Percentiles rank a stretch among this genome's conserved stretches.
Evolutionary conservation across 2,113 vertebrate genomes (phyloP).

Genomic region (Polyodon spathula): DNA sequence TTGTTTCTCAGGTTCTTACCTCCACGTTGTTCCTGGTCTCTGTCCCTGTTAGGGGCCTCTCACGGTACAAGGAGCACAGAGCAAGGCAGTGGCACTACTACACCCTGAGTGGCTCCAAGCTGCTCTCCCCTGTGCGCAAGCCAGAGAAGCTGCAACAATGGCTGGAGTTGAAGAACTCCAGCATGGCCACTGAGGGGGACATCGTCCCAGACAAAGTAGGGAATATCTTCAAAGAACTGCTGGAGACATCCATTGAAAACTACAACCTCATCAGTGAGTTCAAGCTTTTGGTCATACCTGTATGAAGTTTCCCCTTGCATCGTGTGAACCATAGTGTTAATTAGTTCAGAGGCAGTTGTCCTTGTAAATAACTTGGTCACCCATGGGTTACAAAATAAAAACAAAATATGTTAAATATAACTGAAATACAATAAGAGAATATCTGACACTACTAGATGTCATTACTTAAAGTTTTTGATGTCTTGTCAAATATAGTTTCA

Average conservation of each 20-base stretch:
- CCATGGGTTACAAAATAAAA: too few species aligned
- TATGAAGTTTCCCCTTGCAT: too few species aligned
- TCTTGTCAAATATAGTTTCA: too few species aligned
- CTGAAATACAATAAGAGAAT: too few species aligned
- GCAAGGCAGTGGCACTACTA: conserved; percentile 63
- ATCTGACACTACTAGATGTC: too few species aligned
- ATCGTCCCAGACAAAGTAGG: conserved; percentile 66
- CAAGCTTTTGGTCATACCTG: too few species aligned
- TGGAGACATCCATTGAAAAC: conserved; percentile 54
- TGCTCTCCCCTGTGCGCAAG: conserved; percentile 54
- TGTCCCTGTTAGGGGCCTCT: conserved; percentile 60
- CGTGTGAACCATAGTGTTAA: too few species aligned
- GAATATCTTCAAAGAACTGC: conserved; percentile 53
- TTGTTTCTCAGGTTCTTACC: conserved; percentile 55
- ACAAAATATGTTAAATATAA: too few species aligned
- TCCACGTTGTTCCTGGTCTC: conserved; percentile 64
- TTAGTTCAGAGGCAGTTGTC: too few species aligned
- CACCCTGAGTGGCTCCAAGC: conserved; percentile 49
- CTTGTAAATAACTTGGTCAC: too few species aligned
- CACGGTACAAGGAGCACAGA: conserved; percentile 51
- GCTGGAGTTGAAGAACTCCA: conserved; percentile 58
- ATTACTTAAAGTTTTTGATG: too few species aligned
- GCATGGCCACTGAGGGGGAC: conserved; percentile 65
- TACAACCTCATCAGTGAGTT: conserved; percentile 58
- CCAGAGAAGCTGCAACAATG: conserved; percentile 70